These are phyloP conservation scores for Nebria salina DNA, from an alignment of 2,888 invertebrate species.

Conservation along the genomic window DNA sequence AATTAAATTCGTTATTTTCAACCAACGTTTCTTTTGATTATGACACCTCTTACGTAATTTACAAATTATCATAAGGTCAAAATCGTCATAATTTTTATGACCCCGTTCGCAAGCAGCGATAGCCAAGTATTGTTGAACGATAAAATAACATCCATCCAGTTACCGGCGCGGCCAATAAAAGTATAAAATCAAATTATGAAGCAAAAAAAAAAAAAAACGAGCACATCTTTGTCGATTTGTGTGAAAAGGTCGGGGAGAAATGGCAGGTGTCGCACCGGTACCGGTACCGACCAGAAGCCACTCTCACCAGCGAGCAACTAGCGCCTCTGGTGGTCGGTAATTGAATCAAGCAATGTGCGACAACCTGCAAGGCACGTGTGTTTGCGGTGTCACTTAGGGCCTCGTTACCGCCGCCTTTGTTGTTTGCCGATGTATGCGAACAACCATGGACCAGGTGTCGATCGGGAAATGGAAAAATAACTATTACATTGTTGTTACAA, in stretches of 20 bases:
- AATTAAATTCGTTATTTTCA: not conserved
- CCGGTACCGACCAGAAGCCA: not conserved
- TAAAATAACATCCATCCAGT: not conserved
- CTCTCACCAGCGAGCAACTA: not conserved
- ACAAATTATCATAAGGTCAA: not conserved
- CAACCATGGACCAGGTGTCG: not conserved
- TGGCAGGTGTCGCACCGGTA: not conserved
- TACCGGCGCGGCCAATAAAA: not conserved
- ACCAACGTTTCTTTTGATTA: not conserved
- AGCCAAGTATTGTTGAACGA: not conserved
- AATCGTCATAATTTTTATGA: too few species aligned
- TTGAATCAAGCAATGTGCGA: not conserved
- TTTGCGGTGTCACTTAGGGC: not conserved
- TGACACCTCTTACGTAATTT: not conserved
- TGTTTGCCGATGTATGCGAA: not conserved
- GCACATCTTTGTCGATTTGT: constrained; percentile 1
- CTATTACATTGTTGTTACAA: not conserved
- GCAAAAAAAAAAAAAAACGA: not conserved
- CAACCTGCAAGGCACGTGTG: not conserved
- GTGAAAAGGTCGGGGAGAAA: not conserved
- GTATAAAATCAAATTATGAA: not conserved
- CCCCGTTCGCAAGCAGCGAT: not conserved
- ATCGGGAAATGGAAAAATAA: not conserved
- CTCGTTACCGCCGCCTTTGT: not conserved
- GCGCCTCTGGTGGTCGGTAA: not conserved